Percentiles rank a stretch among this genome's conserved stretches.
These are phyloP conservation scores for Tetanocera ferruginea DNA, from an alignment of 2,888 invertebrate genomes.

Conservation along the genomic window DNA sequence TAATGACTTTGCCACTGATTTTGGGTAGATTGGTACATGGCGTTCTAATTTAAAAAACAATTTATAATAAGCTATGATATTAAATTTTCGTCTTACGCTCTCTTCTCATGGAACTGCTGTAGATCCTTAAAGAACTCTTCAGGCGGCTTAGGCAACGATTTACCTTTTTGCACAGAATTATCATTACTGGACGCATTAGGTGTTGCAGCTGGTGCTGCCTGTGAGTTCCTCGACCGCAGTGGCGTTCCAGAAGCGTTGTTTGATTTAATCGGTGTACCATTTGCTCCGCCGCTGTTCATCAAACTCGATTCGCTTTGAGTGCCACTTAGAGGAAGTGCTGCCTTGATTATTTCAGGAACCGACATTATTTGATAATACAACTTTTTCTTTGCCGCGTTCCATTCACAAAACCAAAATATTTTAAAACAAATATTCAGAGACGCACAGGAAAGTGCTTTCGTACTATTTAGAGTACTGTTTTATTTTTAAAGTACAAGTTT, in stretches of 20 bases:
- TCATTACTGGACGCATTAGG: constrained; percentile 38
- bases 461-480: no score
- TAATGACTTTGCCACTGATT: constrained; percentile 91
- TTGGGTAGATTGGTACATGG: constrained; percentile 76
- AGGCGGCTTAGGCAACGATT: constrained; percentile 53
- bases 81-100: constrained; percentile 79
- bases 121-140: constrained; percentile 75
- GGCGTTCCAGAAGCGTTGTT: constrained; percentile 35
- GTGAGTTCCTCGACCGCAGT: constrained; percentile 34
- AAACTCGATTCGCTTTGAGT: constrained; percentile 47
- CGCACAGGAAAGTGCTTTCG: no score
- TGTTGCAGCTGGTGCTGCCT: constrained; percentile 33
- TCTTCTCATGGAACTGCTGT: constrained; percentile 89
- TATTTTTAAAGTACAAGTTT: no score
- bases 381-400: neutral
- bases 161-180: constrained; percentile 46
- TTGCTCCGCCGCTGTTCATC: constrained; percentile 41
- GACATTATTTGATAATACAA: constrained; percentile 48
- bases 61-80: neutral
- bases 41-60: constrained; percentile 69
- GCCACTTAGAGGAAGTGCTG: constrained; percentile 47
- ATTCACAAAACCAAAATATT: no score
- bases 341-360: constrained; percentile 55
- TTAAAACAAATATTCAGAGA: no score
- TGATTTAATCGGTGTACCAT: neutral